Evolutionary conservation across 1,140 invertebrate genomes (phyloP).

Genomic region (Zaprionus capensis): DNA sequence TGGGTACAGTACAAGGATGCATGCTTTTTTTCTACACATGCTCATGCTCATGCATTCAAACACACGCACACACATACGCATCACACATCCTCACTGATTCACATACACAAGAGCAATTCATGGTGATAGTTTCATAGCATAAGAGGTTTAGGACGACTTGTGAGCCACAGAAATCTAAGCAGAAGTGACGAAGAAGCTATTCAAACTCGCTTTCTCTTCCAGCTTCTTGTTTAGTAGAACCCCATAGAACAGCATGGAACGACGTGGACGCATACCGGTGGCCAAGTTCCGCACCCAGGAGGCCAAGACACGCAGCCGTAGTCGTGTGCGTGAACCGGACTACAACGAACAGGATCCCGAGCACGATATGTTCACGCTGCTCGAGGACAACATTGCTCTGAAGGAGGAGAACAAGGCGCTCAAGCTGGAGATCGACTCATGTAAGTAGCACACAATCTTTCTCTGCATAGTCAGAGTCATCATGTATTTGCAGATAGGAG

Average conservation of each 20-base stretch:
- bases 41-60: slow-evolving; percentile 7
- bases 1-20: slow-evolving; percentile 41
- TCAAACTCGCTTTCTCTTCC: slow-evolving; percentile 8
- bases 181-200: slow-evolving; percentile 2
- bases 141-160: slow-evolving; percentile 61
- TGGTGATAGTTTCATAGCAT: slow-evolving; percentile 64
- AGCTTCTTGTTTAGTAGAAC: not conserved
- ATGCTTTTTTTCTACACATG: slow-evolving; percentile 17
- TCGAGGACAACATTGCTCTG: slow-evolving; percentile 82
- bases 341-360: slow-evolving; percentile 82
- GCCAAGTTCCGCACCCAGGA: slow-evolving; percentile 79
- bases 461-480: not conserved
- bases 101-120: slow-evolving; percentile 47
- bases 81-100: slow-evolving; percentile 19
- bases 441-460: slow-evolving; percentile 39
- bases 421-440: slow-evolving; percentile 73
- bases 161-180: slow-evolving; percentile 55
- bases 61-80: slow-evolving; percentile 19
- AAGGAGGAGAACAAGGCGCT: slow-evolving; percentile 82
- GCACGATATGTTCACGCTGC: slow-evolving; percentile 79
- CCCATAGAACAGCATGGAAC: slow-evolving; percentile 52
- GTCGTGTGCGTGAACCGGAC: slow-evolving; percentile 76
- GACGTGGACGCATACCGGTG: slow-evolving; percentile 77
- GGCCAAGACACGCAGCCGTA: slow-evolving; percentile 79
- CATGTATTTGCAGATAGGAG: slow-evolving; percentile 62